phyloP scores from a whole-genome alignment of 1,140 invertebrate species.

The Caenorhabditis remanei region DNA sequence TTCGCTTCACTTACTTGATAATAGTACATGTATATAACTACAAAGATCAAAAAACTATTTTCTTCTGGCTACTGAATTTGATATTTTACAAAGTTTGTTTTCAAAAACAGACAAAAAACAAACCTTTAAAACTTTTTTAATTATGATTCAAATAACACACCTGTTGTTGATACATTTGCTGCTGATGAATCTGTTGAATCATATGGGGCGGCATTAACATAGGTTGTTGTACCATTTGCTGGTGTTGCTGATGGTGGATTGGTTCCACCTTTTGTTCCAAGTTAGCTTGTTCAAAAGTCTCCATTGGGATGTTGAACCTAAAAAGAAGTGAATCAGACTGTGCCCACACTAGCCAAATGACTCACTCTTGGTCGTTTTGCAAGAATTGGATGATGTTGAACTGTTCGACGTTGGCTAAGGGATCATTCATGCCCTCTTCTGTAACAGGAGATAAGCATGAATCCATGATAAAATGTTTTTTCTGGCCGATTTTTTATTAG shows the following conservation, averaged over 20 bases:
- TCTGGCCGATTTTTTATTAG: background rate
- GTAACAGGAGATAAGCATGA: constrained; percentile 33
- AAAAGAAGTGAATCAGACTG: constrained; percentile 31
- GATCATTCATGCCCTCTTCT: constrained; percentile 75
- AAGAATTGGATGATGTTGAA: constrained; percentile 74
- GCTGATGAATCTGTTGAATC: constrained; percentile 62
- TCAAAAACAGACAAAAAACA: too few species aligned
- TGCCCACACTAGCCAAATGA: background rate
- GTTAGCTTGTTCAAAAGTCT: constrained; percentile 59
- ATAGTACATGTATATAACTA: too few species aligned
- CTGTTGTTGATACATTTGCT: constrained; percentile 58
- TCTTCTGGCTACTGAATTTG: too few species aligned
- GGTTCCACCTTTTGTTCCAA: constrained; percentile 41
- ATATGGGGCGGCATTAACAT: constrained; percentile 44
- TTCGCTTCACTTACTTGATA: too few species aligned
- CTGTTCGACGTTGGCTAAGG: constrained; percentile 65
- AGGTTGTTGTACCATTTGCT: background rate
- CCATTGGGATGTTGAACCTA: constrained; percentile 64
- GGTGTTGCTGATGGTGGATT: background rate
- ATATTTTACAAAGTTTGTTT: too few species aligned
- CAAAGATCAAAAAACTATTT: too few species aligned
- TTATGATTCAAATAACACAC: background rate
- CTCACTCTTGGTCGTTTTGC: constrained; percentile 67
- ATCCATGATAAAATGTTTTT: background rate
- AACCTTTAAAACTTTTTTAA: background rate